Conservation (phyloP, 2,797 vertebrate species). For the Platalea minor region DNA sequence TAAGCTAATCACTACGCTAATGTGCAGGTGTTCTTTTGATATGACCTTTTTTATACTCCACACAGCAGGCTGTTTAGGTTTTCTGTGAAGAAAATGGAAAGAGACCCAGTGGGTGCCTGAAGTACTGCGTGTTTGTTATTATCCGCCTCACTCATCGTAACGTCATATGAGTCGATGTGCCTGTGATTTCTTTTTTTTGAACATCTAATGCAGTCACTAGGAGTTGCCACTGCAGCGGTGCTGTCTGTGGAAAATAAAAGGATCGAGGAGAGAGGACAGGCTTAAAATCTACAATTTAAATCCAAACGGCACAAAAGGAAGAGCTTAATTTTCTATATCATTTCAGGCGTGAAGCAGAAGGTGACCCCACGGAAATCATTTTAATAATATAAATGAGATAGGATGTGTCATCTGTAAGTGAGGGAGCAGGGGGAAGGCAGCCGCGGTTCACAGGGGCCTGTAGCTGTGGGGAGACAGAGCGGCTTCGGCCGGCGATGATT, state of each 20-base stretch:
- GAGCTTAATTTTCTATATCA: not conserved
- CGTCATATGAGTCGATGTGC: not conserved
- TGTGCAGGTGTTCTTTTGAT: slow-evolving; percentile 23
- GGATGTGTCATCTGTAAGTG: not conserved
- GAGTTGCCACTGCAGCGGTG: not conserved
- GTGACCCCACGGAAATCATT: not conserved
- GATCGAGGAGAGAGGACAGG: not conserved
- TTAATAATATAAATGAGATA: slow-evolving; percentile 1
- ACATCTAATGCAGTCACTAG: not conserved
- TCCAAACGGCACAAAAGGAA: not conserved
- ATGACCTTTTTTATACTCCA: not conserved
- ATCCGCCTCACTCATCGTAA: not conserved
- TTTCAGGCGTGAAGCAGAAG: not conserved
- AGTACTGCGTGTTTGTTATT: not conserved
- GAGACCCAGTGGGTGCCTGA: not conserved
- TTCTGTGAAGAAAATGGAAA: slow-evolving; percentile 21
- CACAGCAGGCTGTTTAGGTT: not conserved
- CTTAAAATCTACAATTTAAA: slow-evolving; percentile 9
- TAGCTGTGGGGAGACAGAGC: not conserved
- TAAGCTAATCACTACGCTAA: not conserved
- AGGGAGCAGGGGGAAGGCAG: not conserved
- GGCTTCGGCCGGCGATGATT: not conserved
- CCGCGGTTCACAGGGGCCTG: not conserved
- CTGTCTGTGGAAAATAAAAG: not conserved
- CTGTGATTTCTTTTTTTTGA: not conserved